Evolutionary conservation across 2,888 invertebrate species (phyloP), one percentile per base, ranked within the genome.

Genomic region (Tetramorium bicarinatum): DNA sequence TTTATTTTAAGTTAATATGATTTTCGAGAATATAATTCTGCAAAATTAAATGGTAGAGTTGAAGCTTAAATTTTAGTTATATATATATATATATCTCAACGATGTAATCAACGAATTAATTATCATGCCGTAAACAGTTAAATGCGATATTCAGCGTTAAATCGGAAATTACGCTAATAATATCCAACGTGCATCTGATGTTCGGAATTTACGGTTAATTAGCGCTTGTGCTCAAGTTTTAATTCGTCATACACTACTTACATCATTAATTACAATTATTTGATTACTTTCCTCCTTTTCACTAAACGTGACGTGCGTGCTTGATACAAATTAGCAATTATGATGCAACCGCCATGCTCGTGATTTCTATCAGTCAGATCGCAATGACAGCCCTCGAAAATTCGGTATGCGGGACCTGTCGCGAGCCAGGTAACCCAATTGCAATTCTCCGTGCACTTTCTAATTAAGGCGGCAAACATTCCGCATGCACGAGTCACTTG

Each of bases 401-500:
- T 77, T 52, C 29, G 38, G 49, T 64, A 62, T 49, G 64, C 13
- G 25, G 41, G n/a, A 54, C n/a, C 25, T 25, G 41, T 66, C 38
- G 21, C 56, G 72, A 25, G 56, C 47, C n/a, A 21, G 8, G 56
- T 54, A 49, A 67, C 11, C 62, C 61, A 52, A 74, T 77, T 25
- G 83, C 79, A 25, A 25, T 29, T 54, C 52, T 52, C 34, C 49
- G 47, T 59, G 62, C 82, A 85, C 69, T 87, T 84, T 71, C 80
- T 82, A 89, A 89, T 89, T 85, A 86, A 81, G 76, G 47, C 69
- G 29, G 80, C 77, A 84, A 86, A 88, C 85, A 29, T 84, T 69
- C 66, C 72, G n/a, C 83, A 34, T 47, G 47, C 49, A 54, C 56
- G 75, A 80, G 71, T 34, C 69, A 80, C 83, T 71, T 38, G 3